A percentile compares a stretch with the other conserved stretches of the same genome.
phyloP scores from a whole-genome alignment of 2,888 invertebrate species.

The Thymelicus acteon region DNA sequence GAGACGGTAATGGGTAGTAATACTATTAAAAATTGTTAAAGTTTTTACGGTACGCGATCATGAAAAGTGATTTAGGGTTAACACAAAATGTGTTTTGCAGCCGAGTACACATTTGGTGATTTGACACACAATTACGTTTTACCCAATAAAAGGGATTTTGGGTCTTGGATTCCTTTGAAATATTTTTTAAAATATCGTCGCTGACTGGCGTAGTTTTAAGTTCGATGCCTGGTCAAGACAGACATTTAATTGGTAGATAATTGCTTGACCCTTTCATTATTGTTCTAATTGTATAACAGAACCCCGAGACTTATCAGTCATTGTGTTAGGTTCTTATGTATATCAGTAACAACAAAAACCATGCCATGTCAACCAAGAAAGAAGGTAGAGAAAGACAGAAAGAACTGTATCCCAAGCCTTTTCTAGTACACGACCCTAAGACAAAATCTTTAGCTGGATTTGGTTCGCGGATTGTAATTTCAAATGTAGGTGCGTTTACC shows the following conservation, averaged over 20 bases:
- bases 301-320: too few species aligned
- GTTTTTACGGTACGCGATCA: slow-evolving; percentile 19
- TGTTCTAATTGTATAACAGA: too few species aligned
- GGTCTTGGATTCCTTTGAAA: neutral
- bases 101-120: slow-evolving; percentile 8
- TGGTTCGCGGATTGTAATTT: slow-evolving; percentile 45
- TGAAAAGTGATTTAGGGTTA: slow-evolving; percentile 21
- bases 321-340: too few species aligned
- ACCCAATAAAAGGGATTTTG: neutral
- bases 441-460: neutral
- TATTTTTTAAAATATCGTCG: neutral
- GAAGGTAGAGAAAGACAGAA: too few species aligned
- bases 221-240: too few species aligned
- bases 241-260: too few species aligned
- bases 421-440: neutral
- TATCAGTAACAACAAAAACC: too few species aligned
- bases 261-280: too few species aligned
- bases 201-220: too few species aligned
- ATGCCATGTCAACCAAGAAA: too few species aligned
- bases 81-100: slow-evolving; percentile 9
- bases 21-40: slow-evolving; percentile 24
- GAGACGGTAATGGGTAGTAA: slow-evolving; percentile 33
- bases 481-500: slow-evolving; percentile 51
- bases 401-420: neutral
- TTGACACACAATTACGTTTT: neutral